phyloP scores from a whole-genome alignment of 2,888 invertebrate genomes.

The Gandaritis pyraliata region DNA sequence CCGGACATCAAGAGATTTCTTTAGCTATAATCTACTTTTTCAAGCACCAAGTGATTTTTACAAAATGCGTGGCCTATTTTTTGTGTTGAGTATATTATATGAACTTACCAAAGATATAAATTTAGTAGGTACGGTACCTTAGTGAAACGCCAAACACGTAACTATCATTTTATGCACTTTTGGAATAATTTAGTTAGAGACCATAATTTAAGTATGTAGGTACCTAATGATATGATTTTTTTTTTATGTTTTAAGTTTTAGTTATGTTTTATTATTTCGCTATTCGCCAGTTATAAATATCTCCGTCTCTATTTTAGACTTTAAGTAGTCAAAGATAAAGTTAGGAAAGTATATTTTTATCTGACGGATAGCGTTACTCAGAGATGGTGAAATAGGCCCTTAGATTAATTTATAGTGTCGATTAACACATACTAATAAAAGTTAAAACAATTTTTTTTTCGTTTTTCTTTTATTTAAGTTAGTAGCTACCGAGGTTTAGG shows the following conservation, averaged over 20 bases:
- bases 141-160: conserved; percentile 16
- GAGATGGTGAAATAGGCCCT: too few relatives aligned
- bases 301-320: too few relatives aligned
- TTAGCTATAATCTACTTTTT: too few relatives aligned
- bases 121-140: conserved; percentile 10
- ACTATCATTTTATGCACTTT: conserved; percentile 25
- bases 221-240: conserved; percentile 56
- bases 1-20: too few relatives aligned
- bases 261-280: too few relatives aligned
- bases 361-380: too few relatives aligned
- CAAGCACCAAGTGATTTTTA: too few relatives aligned
- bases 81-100: conserved; percentile 4
- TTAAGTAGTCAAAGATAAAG: too few relatives aligned
- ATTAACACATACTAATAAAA: conserved; percentile 57
- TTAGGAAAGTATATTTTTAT: too few relatives aligned
- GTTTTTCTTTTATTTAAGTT: conserved; percentile 12
- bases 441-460: conserved; percentile 22
- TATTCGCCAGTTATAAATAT: too few relatives aligned
- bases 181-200: conserved; percentile 25
- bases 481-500: too few relatives aligned
- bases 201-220: conserved; percentile 55
- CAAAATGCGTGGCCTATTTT: not conserved
- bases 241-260: conserved; percentile 58
- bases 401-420: conserved; percentile 69
- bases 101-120: conserved; percentile 32